Percentiles rank a stretch among this genome's conserved stretches.
Evolutionary conservation across 2,113 vertebrate species (phyloP).

Genomic region (Thamnophis sirtalis): DNA sequence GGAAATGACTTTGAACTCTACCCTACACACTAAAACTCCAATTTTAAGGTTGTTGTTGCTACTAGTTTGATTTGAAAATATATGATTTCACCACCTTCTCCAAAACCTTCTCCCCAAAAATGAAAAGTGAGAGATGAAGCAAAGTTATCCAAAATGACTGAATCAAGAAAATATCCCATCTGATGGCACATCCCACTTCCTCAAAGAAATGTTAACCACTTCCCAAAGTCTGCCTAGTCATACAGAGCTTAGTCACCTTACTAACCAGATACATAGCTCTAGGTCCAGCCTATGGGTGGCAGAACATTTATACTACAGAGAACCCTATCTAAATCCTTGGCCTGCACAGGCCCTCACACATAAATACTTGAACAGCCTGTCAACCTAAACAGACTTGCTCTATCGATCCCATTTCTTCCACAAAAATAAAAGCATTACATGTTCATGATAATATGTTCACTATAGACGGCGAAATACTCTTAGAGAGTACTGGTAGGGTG

Average conservation of each 20-base stretch:
- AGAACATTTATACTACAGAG: background rate
- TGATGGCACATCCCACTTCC: background rate
- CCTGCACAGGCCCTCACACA: background rate
- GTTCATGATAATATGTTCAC: no score
- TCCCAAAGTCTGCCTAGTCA: background rate
- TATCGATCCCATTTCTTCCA: background rate
- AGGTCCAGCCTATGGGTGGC: background rate
- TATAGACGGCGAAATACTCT: no score
- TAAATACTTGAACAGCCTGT: background rate
- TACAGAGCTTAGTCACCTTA: background rate
- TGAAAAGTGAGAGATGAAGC: background rate
- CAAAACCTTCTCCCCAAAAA: background rate
- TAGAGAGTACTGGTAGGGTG: no score
- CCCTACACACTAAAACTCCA: background rate
- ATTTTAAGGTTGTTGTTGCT: background rate
- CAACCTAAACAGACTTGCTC: background rate
- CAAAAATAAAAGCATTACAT: background rate
- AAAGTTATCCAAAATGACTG: background rate
- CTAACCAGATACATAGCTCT: background rate
- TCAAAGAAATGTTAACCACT: background rate
- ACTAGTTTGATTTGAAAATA: background rate
- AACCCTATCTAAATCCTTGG: background rate
- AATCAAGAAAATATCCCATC: background rate
- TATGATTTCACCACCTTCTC: background rate
- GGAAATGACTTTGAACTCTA: rapidly evolving